phyloP scores from a whole-genome alignment of 2,888 invertebrate species.

The Chydorus sphaericus region DNA sequence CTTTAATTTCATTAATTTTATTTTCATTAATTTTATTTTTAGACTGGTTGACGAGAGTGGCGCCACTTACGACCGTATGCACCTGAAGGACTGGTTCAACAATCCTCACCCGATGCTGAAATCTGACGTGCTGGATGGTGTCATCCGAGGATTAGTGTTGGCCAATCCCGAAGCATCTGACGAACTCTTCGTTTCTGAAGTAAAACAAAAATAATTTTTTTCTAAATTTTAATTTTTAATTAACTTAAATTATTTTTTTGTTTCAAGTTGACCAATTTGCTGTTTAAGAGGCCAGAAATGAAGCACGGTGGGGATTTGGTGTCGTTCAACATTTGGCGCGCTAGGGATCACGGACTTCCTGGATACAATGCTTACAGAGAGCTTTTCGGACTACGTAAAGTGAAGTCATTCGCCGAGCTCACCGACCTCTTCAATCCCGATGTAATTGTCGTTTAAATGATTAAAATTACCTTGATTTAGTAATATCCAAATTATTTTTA shows the following conservation, averaged over 20 bases:
- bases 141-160: conserved; percentile 51
- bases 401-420: conserved; percentile 29
- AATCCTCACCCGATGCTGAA: conserved; percentile 46
- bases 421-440: conserved; percentile 23
- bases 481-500: background rate
- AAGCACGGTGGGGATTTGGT: conserved; percentile 21
- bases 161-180: conserved; percentile 56
- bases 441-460: conserved; percentile 1
- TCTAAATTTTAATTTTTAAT: background rate
- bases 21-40: too few species aligned
- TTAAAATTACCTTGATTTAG: background rate
- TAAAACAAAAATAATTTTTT: too few species aligned
- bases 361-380: conserved; percentile 27
- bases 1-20: too few species aligned
- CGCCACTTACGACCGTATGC: conserved; percentile 30
- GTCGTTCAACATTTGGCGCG: conserved; percentile 22
- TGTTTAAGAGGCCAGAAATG: conserved; percentile 18
- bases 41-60: conserved; percentile 35
- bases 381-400: conserved; percentile 28
- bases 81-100: conserved; percentile 47
- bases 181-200: conserved; percentile 52
- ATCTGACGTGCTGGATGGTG: conserved; percentile 44
- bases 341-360: conserved; percentile 26
- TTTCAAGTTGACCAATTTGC: conserved; percentile 22
- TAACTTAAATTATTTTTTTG: background rate